These are phyloP conservation scores for Bombus waltoni DNA, from an alignment of 1,140 invertebrate species.

Conservation along the genomic window DNA sequence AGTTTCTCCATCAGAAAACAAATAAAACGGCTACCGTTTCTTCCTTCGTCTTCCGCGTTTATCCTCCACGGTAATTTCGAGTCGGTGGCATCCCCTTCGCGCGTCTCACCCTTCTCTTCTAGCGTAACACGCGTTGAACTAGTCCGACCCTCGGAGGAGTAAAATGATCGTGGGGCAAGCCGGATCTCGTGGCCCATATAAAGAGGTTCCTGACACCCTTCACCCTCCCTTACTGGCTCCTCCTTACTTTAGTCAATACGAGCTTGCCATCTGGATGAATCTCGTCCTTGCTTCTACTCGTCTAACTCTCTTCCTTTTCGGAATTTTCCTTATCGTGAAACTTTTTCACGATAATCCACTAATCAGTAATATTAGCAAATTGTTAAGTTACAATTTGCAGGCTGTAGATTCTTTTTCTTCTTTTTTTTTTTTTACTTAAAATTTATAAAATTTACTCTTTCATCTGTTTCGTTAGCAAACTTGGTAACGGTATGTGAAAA, in stretches of 20 bases:
- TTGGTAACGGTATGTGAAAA: background rate
- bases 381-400: background rate
- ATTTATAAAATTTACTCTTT: background rate
- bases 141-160: background rate
- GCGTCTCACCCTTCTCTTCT: background rate
- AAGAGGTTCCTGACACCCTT: constrained; percentile 42
- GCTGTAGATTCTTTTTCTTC: background rate
- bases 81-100: background rate
- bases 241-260: background rate
- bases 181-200: constrained; percentile 45
- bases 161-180: constrained; percentile 2
- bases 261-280: background rate
- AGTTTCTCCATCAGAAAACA: constrained; percentile 36
- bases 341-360: background rate
- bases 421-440: background rate
- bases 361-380: background rate
- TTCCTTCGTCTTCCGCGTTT: constrained; percentile 2
- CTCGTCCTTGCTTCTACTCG: background rate
- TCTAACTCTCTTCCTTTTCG: background rate
- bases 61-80: constrained; percentile 31
- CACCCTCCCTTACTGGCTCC: background rate
- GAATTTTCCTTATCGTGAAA: background rate
- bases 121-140: constrained; percentile 36
- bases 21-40: constrained; percentile 36
- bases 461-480: background rate